These are phyloP conservation scores for Macquaria australasica DNA, from an alignment of 2,113 vertebrate species.

Conservation along the genomic window DNA sequence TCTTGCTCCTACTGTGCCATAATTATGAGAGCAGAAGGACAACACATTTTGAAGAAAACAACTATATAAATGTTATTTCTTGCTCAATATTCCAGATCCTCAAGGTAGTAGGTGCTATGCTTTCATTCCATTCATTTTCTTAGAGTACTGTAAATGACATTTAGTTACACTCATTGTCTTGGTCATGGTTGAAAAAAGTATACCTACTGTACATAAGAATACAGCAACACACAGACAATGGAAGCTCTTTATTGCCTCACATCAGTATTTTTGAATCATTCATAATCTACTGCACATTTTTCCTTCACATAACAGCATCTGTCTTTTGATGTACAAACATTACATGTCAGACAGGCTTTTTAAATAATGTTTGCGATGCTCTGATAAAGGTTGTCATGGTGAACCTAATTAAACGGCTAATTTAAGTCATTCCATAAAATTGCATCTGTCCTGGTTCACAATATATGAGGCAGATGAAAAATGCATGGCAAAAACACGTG, in stretches of 20 bases:
- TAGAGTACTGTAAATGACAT: neutral
- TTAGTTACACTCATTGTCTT: neutral
- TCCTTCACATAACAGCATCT: constrained; percentile 3
- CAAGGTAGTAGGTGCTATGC: neutral
- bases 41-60: neutral
- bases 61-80: neutral
- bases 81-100: neutral
- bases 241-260: neutral
- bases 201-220: neutral
- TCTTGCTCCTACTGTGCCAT: neutral
- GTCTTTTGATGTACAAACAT: neutral
- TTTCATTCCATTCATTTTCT: neutral
- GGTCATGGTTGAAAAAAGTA: neutral
- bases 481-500: constrained; percentile 41
- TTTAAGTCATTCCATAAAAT: constrained; percentile 40
- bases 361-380: constrained; percentile 30
- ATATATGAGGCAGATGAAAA: constrained; percentile 42
- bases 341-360: constrained; percentile 22
- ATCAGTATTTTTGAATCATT: constrained; percentile 19
- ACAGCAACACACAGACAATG: constrained; percentile 1
- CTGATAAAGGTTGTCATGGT: constrained; percentile 35
- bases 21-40: neutral
- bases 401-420: constrained; percentile 43
- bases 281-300: constrained; percentile 18
- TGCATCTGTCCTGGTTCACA: constrained; percentile 26